A percentile compares a stretch with the other conserved stretches of the same genome.
These are phyloP conservation scores for Melanotaenia boesemani DNA, from an alignment of 2,797 vertebrate species.

Conservation along the genomic window DNA sequence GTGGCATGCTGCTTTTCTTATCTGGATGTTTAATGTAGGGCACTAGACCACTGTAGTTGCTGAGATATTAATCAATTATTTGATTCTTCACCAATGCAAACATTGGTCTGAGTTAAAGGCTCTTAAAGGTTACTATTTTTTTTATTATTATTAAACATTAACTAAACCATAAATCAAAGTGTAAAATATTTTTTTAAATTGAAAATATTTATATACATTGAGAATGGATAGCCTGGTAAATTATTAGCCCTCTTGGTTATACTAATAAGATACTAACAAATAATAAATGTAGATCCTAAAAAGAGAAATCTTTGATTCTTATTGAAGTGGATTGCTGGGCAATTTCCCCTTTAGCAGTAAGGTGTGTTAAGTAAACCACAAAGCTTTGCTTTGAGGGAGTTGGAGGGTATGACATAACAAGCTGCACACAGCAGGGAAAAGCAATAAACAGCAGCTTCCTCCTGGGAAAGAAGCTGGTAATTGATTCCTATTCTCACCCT, in stretches of 20 bases:
- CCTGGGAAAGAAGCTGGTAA: conserved; percentile 65
- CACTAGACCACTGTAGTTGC: conserved; percentile 22
- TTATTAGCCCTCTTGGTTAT: not conserved
- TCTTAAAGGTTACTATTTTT: not conserved
- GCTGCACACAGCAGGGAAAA: conserved; percentile 70
- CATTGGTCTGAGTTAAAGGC: not conserved
- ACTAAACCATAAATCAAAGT: not conserved
- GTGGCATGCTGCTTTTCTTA: conserved; percentile 43
- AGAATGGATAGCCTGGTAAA: not conserved
- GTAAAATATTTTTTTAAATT: not conserved
- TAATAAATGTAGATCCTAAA: conserved; percentile 2
- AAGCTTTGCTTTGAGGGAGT: conserved; percentile 56
- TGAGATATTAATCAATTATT: not conserved
- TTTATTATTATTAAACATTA: not conserved
- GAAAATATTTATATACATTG: not conserved
- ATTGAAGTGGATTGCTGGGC: conserved; percentile 16
- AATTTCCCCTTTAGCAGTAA: conserved; percentile 5
- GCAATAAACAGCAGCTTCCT: conserved; percentile 73
- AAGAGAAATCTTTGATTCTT: conserved; percentile 20
- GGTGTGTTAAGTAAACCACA: conserved; percentile 58
- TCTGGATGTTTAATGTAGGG: conserved; percentile 29
- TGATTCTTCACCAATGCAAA: not conserved
- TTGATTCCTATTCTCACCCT: conserved; percentile 69
- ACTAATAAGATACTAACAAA: not conserved
- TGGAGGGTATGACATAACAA: conserved; percentile 78